Evolutionary conservation across 1,140 invertebrate genomes (phyloP).

Genomic region (Drosophila ohnishii): DNA sequence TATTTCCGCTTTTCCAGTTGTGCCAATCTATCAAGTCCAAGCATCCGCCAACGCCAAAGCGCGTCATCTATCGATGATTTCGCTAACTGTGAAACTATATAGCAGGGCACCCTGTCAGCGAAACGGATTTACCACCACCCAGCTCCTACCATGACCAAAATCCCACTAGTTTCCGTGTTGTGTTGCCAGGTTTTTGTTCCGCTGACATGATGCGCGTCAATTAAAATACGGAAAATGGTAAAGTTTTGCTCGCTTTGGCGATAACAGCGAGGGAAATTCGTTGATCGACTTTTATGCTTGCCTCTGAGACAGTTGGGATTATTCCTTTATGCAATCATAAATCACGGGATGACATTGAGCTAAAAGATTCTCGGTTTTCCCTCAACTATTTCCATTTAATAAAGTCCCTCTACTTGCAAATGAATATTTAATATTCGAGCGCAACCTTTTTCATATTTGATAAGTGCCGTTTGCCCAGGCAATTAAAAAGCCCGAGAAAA

Average conservation of each 20-base stretch:
- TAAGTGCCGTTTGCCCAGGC: slow-evolving; percentile 5
- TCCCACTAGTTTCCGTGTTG: slow-evolving; percentile 20
- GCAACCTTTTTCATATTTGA: slow-evolving; percentile 26
- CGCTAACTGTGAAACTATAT: slow-evolving; percentile 45
- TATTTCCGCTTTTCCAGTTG: slow-evolving; percentile 29
- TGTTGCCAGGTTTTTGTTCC: slow-evolving; percentile 42
- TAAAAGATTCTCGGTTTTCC: not conserved
- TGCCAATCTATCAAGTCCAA: slow-evolving; percentile 57
- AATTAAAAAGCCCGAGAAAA: slow-evolving; percentile 33
- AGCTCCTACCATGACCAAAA: not conserved
- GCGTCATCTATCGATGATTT: slow-evolving; percentile 46
- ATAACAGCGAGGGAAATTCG: slow-evolving; percentile 28
- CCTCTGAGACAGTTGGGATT: slow-evolving; percentile 26
- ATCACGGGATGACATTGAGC: slow-evolving; percentile 8
- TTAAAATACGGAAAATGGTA: slow-evolving; percentile 59
- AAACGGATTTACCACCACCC: slow-evolving; percentile 1
- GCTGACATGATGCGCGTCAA: slow-evolving; percentile 62
- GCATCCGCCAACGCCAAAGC: slow-evolving; percentile 19
- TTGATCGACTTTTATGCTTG: slow-evolving; percentile 43
- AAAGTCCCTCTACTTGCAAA: not conserved
- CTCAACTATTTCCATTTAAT: slow-evolving; percentile 13
- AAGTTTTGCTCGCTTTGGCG: slow-evolving; percentile 45
- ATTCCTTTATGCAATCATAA: slow-evolving; percentile 14
- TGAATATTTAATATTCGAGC: slow-evolving; percentile 13
- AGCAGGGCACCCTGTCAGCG: slow-evolving; percentile 16